Base-by-base conservation (phyloP, 2,888 invertebrate genomes). In the Brenthis daphne region DNA sequence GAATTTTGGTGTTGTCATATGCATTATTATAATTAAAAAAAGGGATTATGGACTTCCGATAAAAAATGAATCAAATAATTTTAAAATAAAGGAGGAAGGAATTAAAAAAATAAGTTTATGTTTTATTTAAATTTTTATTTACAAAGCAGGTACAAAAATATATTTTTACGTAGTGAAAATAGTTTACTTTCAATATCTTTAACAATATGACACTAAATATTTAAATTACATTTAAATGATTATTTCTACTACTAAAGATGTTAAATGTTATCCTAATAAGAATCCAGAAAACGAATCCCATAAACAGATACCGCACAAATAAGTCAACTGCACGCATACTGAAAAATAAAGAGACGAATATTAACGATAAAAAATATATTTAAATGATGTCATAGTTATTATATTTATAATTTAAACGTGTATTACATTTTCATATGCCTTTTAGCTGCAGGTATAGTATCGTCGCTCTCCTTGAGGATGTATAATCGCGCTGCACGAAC, bases 261-360 rank as follows among this genome's bases (percentile, higher is more conserved):
- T 16, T 33, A 6, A 55, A 13, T 6, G 14, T n/a, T 48, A 55
- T 64, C 14, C 24, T 55, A 2, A 12, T n/a, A 5, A 95, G 87
- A 5, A 92, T 90, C 82, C 95, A 93, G 87, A 97, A 95, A 16
- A 96, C 79, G 0, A 94, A 92, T 79, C 96, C 95, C 58, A 95
- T 94, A 8, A 97, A 82, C 50, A 95, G 89, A 81, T 98, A 64
- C 20, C 47, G 37, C 20, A 64, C 54, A 47, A 64, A 4, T 6
- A 64, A 11, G 11, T 55, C 98, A 6, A 98, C 95, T 86, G 94
- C 95, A 90, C 96, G 98, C 97, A 98, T 97, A 66, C 98, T 98
- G 93, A 90, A 94, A 78, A 77, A 16, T 5, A 80, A 79, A 29
- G 37, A 37, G 37, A 37, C 2, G 8, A 37, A 37, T 37, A 37